phyloP scores from a whole-genome alignment of 2,888 invertebrate genomes.

The Prosopocoilus inquinatus region DNA sequence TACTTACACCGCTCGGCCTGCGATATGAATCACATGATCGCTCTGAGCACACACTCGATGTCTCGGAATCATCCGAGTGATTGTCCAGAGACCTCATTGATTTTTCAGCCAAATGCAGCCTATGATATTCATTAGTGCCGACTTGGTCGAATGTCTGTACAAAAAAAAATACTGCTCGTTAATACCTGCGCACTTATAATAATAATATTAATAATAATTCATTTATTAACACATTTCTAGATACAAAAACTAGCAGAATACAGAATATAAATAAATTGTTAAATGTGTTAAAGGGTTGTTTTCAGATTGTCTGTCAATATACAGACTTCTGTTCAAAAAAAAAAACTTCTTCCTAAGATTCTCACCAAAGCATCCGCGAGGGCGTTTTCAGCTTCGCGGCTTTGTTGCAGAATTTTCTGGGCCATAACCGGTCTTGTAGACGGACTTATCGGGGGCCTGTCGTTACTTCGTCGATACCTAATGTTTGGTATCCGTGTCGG shows the following conservation, averaged over 20 bases:
- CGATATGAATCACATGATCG: constrained; percentile 80
- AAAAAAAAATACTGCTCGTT: constrained; percentile 8
- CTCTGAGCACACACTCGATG: constrained; percentile 94
- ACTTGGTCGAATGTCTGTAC: constrained; percentile 39
- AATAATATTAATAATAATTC: not conserved
- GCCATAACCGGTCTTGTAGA: constrained; percentile 66
- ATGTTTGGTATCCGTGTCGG: constrained; percentile 41
- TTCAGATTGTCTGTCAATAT: too few relatives aligned
- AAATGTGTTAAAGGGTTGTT: too few relatives aligned
- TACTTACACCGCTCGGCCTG: constrained; percentile 76
- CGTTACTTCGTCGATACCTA: constrained; percentile 45
- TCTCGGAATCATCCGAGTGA: constrained; percentile 86
- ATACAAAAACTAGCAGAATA: too few relatives aligned
- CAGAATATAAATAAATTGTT: too few relatives aligned
- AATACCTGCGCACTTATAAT: too few relatives aligned
- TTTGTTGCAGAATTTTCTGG: constrained; percentile 80
- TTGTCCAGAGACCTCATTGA: constrained; percentile 58
- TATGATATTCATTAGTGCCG: constrained; percentile 40
- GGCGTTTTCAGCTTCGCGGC: constrained; percentile 83
- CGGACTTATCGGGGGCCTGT: constrained; percentile 57
- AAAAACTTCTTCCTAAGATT: constrained; percentile 1
- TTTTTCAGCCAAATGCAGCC: constrained; percentile 42
- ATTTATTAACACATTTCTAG: too few relatives aligned
- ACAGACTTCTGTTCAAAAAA: too few relatives aligned
- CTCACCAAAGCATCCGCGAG: constrained; percentile 69